Percentiles rank a stretch among this genome's conserved stretches.
These are phyloP conservation scores for Scaptomyza cyrtandrae DNA, from an alignment of 2,888 invertebrate species.

Conservation along the genomic window DNA sequence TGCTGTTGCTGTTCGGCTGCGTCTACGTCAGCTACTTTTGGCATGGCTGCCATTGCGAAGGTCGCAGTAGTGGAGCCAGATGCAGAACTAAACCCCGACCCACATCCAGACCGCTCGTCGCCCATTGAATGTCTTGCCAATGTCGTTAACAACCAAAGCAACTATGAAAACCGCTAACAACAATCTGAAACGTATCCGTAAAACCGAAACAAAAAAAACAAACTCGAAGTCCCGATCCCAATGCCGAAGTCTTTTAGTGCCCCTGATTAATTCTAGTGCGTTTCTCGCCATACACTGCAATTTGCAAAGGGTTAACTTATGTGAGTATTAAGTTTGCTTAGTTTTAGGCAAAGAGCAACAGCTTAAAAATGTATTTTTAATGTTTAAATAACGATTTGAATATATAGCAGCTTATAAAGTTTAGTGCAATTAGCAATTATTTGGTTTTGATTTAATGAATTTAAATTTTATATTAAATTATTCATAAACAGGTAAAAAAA, in stretches of 20 bases:
- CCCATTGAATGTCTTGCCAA: constrained; percentile 63
- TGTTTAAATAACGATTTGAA: too few relatives aligned
- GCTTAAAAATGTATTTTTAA: neutral
- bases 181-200: constrained; percentile 32
- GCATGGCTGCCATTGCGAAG: constrained; percentile 16
- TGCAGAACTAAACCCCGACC: constrained; percentile 12
- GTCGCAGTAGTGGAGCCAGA: constrained; percentile 1
- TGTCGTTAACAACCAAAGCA: constrained; percentile 56
- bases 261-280: constrained; percentile 62
- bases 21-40: constrained; percentile 29
- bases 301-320: neutral
- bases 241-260: constrained; percentile 41
- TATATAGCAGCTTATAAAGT: too few relatives aligned
- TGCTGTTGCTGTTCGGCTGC: constrained; percentile 21
- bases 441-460: too few relatives aligned
- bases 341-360: neutral
- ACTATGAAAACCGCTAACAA: constrained; percentile 52
- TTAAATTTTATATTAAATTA: neutral
- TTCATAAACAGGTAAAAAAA: too few relatives aligned
- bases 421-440: too few relatives aligned
- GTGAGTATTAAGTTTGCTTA: constrained; percentile 4
- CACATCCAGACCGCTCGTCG: constrained; percentile 65
- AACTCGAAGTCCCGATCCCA: constrained; percentile 29
- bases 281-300: constrained; percentile 43
- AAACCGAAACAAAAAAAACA: constrained; percentile 22